A percentile compares a stretch with the other conserved stretches of the same genome.
Conservation (phyloP, 2,113 vertebrate species). For the Ornithorhynchus anatinus region DNA sequence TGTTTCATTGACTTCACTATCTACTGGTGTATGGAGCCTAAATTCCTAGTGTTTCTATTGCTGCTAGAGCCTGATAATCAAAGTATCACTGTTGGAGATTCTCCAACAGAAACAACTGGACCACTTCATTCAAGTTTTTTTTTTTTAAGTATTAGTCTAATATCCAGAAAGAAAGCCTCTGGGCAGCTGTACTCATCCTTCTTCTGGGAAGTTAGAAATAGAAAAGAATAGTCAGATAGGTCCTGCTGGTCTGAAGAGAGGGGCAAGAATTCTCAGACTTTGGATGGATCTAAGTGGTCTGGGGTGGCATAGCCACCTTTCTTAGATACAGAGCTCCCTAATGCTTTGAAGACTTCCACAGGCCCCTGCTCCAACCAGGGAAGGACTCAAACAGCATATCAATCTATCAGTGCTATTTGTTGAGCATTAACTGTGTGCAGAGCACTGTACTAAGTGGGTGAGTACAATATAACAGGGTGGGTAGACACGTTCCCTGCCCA, state of each 20-base stretch:
- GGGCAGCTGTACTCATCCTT: neutral
- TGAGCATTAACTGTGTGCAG: no score
- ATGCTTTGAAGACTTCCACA: no score
- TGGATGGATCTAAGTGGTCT: rapidly evolving
- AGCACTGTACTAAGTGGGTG: no score
- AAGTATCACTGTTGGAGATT: conserved; percentile 32
- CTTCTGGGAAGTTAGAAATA: neutral
- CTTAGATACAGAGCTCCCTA: no score
- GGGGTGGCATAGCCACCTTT: no score
- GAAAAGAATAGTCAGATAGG: no score
- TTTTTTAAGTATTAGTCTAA: neutral
- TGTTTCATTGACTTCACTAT: conserved; percentile 30
- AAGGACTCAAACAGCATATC: no score
- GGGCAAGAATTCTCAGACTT: rapidly evolving
- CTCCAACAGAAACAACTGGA: neutral
- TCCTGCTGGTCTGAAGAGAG: neutral
- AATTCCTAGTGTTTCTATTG: conserved; percentile 13
- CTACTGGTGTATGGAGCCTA: neutral
- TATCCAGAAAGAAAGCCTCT: neutral
- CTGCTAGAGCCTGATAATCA: conserved; percentile 14
- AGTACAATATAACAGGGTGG: no score
- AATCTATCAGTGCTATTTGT: no score
- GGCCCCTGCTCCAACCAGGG: no score
- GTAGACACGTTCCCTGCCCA: no score
- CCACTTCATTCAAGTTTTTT: conserved; percentile 26